Conservation (phyloP, 2,797 vertebrate species). For the Eidolon dupreanum region DNA sequence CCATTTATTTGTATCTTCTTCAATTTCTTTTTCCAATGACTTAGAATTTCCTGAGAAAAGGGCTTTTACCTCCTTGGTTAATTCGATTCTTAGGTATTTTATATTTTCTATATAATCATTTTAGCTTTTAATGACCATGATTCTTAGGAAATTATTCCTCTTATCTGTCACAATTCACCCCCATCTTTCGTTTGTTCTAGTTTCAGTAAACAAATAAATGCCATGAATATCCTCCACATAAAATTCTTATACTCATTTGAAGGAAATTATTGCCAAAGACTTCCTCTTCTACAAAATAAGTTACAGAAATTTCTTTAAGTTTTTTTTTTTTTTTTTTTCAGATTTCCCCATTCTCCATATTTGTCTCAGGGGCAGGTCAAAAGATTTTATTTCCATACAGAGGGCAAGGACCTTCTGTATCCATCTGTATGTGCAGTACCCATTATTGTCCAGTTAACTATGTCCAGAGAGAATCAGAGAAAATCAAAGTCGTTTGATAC, state of each 20-base stretch:
- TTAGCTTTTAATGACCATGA: slow-evolving; percentile 32
- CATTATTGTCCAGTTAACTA: background rate
- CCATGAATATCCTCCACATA: background rate
- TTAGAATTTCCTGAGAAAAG: too few species aligned
- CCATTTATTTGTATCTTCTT: too few species aligned
- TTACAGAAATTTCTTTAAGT: background rate
- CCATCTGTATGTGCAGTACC: background rate
- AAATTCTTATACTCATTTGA: background rate
- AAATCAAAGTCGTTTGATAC: background rate
- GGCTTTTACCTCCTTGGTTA: too few species aligned
- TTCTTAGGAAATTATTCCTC: background rate
- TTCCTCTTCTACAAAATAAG: background rate
- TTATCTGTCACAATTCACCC: background rate
- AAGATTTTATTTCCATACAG: background rate
- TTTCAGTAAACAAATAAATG: slow-evolving; percentile 22
- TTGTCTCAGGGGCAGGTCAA: background rate
- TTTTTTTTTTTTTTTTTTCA: background rate
- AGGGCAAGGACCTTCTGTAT: background rate
- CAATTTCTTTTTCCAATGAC: too few species aligned
- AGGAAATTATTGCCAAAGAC: background rate
- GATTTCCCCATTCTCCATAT: background rate
- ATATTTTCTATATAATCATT: background rate
- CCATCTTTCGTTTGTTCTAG: background rate
- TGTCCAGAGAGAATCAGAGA: background rate
- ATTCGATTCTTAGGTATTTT: too few species aligned